A percentile compares a stretch with the other conserved stretches of the same genome.
Conservation (phyloP, 2,797 vertebrate species). For the Podarcis lilfordi region DNA sequence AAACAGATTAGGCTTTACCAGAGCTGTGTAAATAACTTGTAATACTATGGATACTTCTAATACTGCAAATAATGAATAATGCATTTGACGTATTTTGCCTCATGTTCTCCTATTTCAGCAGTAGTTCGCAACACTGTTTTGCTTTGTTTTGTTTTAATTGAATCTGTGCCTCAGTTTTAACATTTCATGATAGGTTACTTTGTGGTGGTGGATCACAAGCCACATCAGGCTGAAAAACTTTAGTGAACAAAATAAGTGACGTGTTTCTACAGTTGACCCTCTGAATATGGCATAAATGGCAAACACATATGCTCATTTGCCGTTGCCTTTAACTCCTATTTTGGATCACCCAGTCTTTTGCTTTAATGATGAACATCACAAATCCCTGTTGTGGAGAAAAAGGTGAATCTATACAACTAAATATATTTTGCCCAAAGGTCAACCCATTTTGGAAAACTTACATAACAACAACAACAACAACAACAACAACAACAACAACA, state of each 20-base stretch:
- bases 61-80: conserved; percentile 53
- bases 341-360: too few species aligned
- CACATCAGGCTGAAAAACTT: not conserved
- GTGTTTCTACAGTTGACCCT: too few species aligned
- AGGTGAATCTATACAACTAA: too few species aligned
- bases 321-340: not conserved
- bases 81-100: conserved; percentile 50
- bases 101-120: conserved; percentile 34
- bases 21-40: conserved; percentile 60
- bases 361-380: too few species aligned
- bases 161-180: not conserved
- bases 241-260: too few species aligned
- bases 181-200: conserved; percentile 21
- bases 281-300: not conserved
- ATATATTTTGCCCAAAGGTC: too few species aligned
- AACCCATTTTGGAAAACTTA: too few species aligned
- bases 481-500: too few species aligned
- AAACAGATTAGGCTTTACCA: conserved; percentile 62
- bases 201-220: conserved; percentile 23
- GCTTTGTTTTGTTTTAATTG: not conserved
- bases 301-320: not conserved
- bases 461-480: too few species aligned
- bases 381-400: too few species aligned
- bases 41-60: conserved; percentile 21
- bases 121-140: not conserved